Percentiles rank a stretch among this genome's conserved stretches.
Conservation (phyloP, 2,888 invertebrate species). For the Cenopis cana region DNA sequence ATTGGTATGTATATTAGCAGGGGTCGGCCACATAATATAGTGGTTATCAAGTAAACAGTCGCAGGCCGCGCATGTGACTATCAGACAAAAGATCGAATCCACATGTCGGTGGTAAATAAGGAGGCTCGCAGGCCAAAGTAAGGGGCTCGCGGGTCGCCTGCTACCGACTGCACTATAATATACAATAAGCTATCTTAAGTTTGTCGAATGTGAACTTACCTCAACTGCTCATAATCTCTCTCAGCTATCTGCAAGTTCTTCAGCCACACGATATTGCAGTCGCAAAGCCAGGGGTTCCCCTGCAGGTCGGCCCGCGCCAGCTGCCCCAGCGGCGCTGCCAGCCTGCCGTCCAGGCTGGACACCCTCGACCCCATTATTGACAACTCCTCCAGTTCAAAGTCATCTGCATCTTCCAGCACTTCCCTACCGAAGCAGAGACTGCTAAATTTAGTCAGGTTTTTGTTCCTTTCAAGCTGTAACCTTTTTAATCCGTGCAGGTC, state of each 20-base stretch:
- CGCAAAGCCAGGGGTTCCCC: conserved; percentile 87
- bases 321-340: conserved; percentile 77
- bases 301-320: conserved; percentile 81
- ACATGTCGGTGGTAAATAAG: too few relatives aligned
- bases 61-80: too few relatives aligned
- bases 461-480: conserved; percentile 84
- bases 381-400: conserved; percentile 75
- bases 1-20: too few relatives aligned
- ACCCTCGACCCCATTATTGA: conserved; percentile 79
- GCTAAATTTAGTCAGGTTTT: conserved; percentile 79
- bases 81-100: too few relatives aligned
- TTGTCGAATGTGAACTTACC: conserved; percentile 70
- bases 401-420: conserved; percentile 68
- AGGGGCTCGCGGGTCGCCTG: too few relatives aligned
- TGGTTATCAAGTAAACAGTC: too few relatives aligned
- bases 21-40: too few relatives aligned
- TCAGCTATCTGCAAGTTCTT: conserved; percentile 71
- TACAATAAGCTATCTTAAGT: too few relatives aligned
- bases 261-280: conserved; percentile 85
- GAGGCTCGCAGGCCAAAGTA: too few relatives aligned
- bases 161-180: too few relatives aligned
- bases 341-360: conserved; percentile 65
- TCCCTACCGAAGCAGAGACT: conserved; percentile 72
- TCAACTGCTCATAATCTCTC: conserved; percentile 72
- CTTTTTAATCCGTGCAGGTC: conserved; percentile 79